These are phyloP conservation scores for Chroicocephalus ridibundus DNA, from an alignment of 2,113 vertebrate species.

Conservation along the genomic window DNA sequence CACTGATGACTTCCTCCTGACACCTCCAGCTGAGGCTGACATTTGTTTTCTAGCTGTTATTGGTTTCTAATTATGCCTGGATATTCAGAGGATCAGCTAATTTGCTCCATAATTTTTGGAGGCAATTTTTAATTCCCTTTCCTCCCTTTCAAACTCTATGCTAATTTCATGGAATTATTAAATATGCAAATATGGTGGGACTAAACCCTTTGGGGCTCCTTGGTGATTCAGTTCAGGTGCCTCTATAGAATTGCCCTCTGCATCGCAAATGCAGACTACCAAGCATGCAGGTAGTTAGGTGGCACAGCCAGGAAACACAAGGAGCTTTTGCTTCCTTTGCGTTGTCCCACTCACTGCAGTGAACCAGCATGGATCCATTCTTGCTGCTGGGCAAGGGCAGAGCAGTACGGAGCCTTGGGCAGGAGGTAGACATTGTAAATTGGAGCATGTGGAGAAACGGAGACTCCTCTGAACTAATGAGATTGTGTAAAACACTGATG, in stretches of 20 bases:
- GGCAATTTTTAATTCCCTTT: slow-evolving; percentile 58
- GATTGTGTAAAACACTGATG: fast-evolving
- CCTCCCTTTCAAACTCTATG: background rate
- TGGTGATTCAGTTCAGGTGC: background rate
- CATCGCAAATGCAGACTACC: background rate
- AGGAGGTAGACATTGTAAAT: background rate
- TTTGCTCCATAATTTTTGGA: slow-evolving; percentile 50
- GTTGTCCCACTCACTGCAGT: background rate
- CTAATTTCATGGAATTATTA: slow-evolving; percentile 15
- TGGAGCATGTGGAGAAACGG: background rate
- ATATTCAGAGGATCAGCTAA: slow-evolving; percentile 44
- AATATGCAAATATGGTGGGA: background rate
- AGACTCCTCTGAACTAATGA: background rate
- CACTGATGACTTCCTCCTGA: slow-evolving; percentile 37
- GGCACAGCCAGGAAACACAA: background rate
- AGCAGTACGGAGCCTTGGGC: background rate
- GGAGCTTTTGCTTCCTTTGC: background rate
- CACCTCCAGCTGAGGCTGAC: slow-evolving; percentile 57
- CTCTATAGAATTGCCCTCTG: background rate
- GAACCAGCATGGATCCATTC: background rate
- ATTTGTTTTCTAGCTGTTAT: slow-evolving; percentile 48
- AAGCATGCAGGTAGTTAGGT: background rate
- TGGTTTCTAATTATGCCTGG: slow-evolving; percentile 50
- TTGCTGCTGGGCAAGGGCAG: background rate
- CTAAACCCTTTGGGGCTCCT: background rate